Evolutionary conservation across 2,797 vertebrate genomes (phyloP).

Genomic region (Aratinga solstitialis): DNA sequence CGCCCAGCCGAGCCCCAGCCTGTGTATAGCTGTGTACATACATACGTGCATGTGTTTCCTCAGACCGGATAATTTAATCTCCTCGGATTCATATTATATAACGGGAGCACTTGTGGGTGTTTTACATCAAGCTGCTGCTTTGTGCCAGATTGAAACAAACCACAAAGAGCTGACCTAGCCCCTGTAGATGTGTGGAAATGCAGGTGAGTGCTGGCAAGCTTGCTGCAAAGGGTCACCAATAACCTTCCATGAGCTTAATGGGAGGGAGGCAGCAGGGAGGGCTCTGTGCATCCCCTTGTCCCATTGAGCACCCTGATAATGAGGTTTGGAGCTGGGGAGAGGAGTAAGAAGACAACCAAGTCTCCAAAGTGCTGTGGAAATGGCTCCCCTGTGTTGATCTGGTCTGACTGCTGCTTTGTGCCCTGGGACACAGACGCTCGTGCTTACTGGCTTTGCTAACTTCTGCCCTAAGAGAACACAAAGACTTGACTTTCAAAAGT

Average conservation of each 20-base stretch:
- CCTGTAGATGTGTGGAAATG: neutral
- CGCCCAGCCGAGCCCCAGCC: neutral
- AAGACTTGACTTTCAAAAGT: neutral
- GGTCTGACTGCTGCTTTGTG: neutral
- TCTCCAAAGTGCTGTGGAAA: neutral
- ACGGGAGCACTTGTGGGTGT: neutral
- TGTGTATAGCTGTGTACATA: neutral
- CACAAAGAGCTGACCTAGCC: neutral
- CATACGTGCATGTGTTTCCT: neutral
- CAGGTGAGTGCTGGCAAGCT: neutral
- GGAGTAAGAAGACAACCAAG: neutral
- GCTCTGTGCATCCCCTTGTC: fast-evolving
- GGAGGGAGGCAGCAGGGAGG: neutral
- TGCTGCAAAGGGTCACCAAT: neutral
- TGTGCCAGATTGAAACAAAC: slow-evolving; percentile 34
- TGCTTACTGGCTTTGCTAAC: neutral
- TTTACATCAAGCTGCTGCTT: slow-evolving; percentile 27
- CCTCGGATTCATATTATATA: slow-evolving; percentile 58
- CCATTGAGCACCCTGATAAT: neutral
- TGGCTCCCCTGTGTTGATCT: neutral
- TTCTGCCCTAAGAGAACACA: neutral
- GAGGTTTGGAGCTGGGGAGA: neutral
- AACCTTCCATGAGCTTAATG: neutral
- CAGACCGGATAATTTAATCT: slow-evolving; percentile 3
- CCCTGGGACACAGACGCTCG: fast-evolving